Base-by-base conservation (phyloP, 2,888 invertebrate species). In the Therioaphis trifolii region DNA sequence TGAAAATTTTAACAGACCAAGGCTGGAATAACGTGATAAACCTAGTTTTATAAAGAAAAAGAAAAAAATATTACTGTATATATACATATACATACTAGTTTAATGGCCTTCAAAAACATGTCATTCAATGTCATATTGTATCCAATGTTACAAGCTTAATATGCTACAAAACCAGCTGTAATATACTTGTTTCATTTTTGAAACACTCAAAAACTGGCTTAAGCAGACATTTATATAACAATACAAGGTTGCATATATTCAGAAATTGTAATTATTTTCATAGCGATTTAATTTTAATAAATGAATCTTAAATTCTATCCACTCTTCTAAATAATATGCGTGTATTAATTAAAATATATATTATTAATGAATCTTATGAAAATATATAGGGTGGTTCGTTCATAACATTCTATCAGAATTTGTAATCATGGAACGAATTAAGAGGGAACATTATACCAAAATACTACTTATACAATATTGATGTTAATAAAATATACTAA, bases 81-180 rank as follows among this genome's bases (percentile, higher is more conserved):
- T 55, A 52, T 52, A 58, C 2, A 58, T 21, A 58, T 12, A 75
- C 18, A 79, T 61, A 80, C 71, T 35, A 61, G 80, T 80, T 72
- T 80, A 80, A 35, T 72, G 71, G 61, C 80, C 80, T 80, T 80
- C 71, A 72, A 58, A 71, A 80, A 80, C 71, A 61, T 71, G 61
- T 80, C 71, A 80, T 80, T 46, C 80, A 80, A 80, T 80, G 80
- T 72, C 80, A 72, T 49, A 72, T 58, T 35, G 35, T 18, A 80
- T 80, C 29, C 46, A 80, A 68, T 72, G 58, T 61, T 61, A 66
- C 29, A 77, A 35, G 66, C 35, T 58, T 49, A 40, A 40, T 52
- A 66, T 49, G 43, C 29, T 46, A 71, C 27, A 40, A 80, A 58
- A 72, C 61, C 46, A 72, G 35, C 46, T 72, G 24, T 49, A 80